Base-by-base conservation (phyloP, 1,140 invertebrate genomes). In the Tetraneura akinire region DNA sequence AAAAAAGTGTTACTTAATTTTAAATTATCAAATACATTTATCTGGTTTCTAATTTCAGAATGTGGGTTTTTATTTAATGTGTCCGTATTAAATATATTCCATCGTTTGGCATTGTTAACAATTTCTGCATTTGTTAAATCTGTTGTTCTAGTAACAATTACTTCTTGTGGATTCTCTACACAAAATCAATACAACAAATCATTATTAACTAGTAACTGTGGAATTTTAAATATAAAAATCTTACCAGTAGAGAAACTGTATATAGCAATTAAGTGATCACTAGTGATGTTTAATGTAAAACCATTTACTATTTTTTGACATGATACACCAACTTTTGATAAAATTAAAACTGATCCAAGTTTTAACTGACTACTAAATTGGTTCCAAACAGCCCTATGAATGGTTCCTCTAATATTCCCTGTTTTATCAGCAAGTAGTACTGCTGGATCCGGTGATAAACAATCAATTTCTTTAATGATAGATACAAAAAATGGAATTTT, bases 401-500 rank as follows among this genome's bases (percentile, higher is more conserved):
- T 66, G 11, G 80, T 81, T 51, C 80, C 80, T 73, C 37, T 60
- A 10, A 81, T 78, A 21, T 68, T 1, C 53, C 80, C 80, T 42
- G 68, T 62, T 62, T 60, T 74, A 26, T 76, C 78, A 53, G 64
- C 80, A 16, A 81, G 55, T 9, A 78, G 14, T 29, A 81, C 47
- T 53, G 70, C 68, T 23, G 80, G 80, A 78, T 81, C 80, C 18
- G 70, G 73, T 18, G 73, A 73, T 45, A 74, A 55, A 62, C 71
- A 81, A 68, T 81, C 80, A 26, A 81, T 76, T 26, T 81, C 57
- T 68, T 62, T 32, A 13, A 81, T 68, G 26, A 81, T 26, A n/a
- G 71, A 73, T 29, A 74, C 80, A 62, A 81, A 81, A 68, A 81
- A 76, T 26, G 68, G 80, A 66, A 81, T 74, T 42, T 81, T 76